phyloP scores from a whole-genome alignment of 1,140 invertebrate genomes.

The Zaprionus taronus region DNA sequence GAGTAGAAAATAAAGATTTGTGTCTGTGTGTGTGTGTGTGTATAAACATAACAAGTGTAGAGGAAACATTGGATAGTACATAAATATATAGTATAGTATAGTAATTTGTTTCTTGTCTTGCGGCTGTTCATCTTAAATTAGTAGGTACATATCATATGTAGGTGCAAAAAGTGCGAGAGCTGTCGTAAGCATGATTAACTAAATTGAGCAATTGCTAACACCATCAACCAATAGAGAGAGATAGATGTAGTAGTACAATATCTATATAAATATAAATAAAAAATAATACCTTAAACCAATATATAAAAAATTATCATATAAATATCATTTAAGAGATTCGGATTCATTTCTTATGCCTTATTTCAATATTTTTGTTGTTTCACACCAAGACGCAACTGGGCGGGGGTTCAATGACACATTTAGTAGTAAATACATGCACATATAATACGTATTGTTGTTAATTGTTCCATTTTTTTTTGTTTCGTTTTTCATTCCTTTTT shows the following conservation, averaged over 20 bases:
- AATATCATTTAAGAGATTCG: constrained; percentile 42
- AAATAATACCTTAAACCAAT: constrained; percentile 41
- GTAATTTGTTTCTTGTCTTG: constrained; percentile 19
- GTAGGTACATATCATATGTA: constrained; percentile 56
- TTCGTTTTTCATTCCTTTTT: constrained; percentile 29
- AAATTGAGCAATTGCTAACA: constrained; percentile 75
- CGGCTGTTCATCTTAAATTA: constrained; percentile 66
- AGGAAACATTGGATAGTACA: constrained; percentile 41
- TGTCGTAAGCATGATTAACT: constrained; percentile 49
- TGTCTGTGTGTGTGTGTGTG: constrained; percentile 53
- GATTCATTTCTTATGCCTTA: constrained; percentile 22
- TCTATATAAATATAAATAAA: constrained; percentile 22
- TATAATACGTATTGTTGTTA: constrained; percentile 40
- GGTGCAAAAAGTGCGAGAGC: constrained; percentile 56
- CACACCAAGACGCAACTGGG: constrained; percentile 21
- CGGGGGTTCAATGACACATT: constrained; percentile 41
- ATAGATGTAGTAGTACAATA: constrained; percentile 32
- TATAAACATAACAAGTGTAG: constrained; percentile 75
- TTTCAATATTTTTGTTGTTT: constrained; percentile 1
- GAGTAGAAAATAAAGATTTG: constrained; percentile 10
- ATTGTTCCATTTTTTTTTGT: constrained; percentile 33
- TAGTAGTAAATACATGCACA: constrained; percentile 45
- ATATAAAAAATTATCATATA: constrained; percentile 10
- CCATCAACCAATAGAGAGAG: constrained; percentile 55
- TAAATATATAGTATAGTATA: constrained; percentile 42